Percentiles rank a stretch among this genome's conserved stretches.
Conservation (phyloP, 2,113 vertebrate genomes). For the Xyrauchen texanus region DNA sequence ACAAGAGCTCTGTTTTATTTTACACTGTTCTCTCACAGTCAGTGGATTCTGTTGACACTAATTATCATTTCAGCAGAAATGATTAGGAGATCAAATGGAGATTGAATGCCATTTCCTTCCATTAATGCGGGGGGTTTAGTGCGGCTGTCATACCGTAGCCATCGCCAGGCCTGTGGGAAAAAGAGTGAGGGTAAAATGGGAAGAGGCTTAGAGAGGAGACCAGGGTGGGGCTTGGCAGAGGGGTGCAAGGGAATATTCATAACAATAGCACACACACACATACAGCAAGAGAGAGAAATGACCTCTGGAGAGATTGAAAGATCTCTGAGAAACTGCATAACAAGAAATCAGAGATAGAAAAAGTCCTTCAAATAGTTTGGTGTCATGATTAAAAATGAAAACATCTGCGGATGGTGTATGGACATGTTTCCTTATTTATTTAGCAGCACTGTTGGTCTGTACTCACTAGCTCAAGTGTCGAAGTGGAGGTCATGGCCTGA, state of each 20-base stretch:
- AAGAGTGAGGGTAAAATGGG: slow-evolving; percentile 80
- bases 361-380: not conserved
- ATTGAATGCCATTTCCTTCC: slow-evolving; percentile 93
- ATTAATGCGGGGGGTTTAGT: slow-evolving; percentile 92
- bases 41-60: slow-evolving; percentile 79
- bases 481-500: slow-evolving; percentile 8
- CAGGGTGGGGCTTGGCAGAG: slow-evolving; percentile 79
- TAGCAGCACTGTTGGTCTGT: not conserved
- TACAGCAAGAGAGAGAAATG: slow-evolving; percentile 68
- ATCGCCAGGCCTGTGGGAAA: slow-evolving; percentile 86
- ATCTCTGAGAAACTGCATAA: not conserved
- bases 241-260: slow-evolving; percentile 74
- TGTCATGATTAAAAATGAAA: not conserved
- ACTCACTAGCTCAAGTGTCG: not conserved
- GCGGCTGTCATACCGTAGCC: slow-evolving; percentile 86
- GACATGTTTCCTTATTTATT: not conserved
- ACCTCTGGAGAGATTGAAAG: slow-evolving; percentile 26
- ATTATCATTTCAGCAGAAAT: slow-evolving; percentile 99
- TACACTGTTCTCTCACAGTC: slow-evolving; percentile 64
- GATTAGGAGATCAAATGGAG: slow-evolving; percentile 95
- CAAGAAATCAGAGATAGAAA: not conserved
- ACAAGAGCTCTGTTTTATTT: slow-evolving; percentile 55
- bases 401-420: not conserved
- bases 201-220: slow-evolving; percentile 75
- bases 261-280: slow-evolving; percentile 71